Conservation (phyloP, 2,113 vertebrate genomes). For the Gila orcuttii region DNA sequence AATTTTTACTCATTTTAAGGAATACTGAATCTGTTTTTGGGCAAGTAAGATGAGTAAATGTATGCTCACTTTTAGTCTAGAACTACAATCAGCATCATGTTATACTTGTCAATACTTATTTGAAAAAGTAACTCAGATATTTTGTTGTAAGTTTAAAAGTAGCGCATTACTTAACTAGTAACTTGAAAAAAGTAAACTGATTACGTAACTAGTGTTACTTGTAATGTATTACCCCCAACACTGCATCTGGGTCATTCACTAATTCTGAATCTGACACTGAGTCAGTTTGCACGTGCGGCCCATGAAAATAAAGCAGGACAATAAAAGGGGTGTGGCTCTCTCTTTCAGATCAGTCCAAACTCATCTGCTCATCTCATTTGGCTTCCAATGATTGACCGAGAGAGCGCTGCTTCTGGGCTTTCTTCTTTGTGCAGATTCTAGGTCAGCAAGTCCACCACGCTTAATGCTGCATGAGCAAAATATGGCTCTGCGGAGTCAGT, state of each 20-base stretch:
- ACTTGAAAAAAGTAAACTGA: too few species aligned
- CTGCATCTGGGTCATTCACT: neutral
- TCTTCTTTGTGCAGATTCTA: conserved; percentile 49
- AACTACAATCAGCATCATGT: too few species aligned
- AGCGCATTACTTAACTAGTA: too few species aligned
- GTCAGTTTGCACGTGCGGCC: conserved; percentile 17
- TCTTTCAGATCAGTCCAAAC: conserved; percentile 19
- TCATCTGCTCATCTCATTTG: conserved; percentile 35
- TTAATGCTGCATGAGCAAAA: conserved; percentile 49
- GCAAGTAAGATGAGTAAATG: too few species aligned
- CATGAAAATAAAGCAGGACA: conserved; percentile 17
- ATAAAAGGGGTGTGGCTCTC: conserved; percentile 14
- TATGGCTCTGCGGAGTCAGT: conserved; percentile 35
- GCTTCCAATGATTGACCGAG: conserved; percentile 37
- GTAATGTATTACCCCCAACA: too few species aligned
- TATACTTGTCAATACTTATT: too few species aligned
- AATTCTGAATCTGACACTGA: neutral
- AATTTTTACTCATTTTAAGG: too few species aligned
- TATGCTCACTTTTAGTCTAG: too few species aligned
- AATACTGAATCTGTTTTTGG: too few species aligned
- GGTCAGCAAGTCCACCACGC: conserved; percentile 52
- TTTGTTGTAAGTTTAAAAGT: too few species aligned
- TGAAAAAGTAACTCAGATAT: too few species aligned
- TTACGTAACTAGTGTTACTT: too few species aligned
- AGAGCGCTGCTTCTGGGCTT: conserved; percentile 43